Conservation (phyloP, 1,140 invertebrate species). For the Euwallacea fornicatus region DNA sequence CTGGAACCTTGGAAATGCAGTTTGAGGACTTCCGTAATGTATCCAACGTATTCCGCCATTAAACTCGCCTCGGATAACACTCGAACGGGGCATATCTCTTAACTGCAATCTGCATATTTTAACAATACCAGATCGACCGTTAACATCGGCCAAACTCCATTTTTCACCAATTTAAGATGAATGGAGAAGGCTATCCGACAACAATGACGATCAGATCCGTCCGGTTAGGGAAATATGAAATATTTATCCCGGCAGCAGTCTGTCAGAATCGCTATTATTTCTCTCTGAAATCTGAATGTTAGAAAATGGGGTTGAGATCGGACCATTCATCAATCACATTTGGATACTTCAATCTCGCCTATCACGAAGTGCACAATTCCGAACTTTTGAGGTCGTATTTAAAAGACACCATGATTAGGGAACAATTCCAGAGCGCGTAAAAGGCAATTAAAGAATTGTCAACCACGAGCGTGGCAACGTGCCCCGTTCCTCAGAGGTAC, state of each 20-base stretch:
- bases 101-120: no score
- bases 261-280: slow-evolving; percentile 7
- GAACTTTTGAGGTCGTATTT: no score
- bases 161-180: slow-evolving; percentile 29
- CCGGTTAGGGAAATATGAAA: slow-evolving; percentile 22
- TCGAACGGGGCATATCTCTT: not conserved
- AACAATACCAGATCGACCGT: no score
- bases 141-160: slow-evolving; percentile 1
- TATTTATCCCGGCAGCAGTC: slow-evolving; percentile 21
- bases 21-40: no score
- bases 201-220: slow-evolving; percentile 18
- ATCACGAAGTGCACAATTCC: no score
- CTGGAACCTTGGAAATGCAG: no score
- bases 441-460: slow-evolving; percentile 30
- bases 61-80: no score
- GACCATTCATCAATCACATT: slow-evolving; percentile 12
- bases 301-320: slow-evolving; percentile 10
- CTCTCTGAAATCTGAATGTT: slow-evolving; percentile 19
- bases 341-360: not conserved
- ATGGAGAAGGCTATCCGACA: slow-evolving; percentile 16
- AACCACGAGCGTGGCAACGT: slow-evolving; percentile 14
- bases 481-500: slow-evolving; percentile 16
- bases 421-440: no score
- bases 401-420: no score
- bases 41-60: no score